A percentile compares a stretch with the other conserved stretches of the same genome.
Conservation (phyloP, 2,888 invertebrate species). For the Drepanosiphum platanoidis region DNA sequence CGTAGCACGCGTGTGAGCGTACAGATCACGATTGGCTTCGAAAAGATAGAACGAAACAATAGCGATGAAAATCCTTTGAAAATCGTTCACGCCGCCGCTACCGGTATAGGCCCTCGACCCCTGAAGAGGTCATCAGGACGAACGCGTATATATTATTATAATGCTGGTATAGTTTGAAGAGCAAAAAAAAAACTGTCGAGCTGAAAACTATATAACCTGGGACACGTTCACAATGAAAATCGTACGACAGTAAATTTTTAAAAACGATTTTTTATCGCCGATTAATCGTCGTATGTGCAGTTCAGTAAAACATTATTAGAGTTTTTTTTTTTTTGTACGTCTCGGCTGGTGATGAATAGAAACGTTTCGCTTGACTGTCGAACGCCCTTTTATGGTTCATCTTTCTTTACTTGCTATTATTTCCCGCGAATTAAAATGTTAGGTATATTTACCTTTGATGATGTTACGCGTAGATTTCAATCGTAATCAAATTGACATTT, state of each 20-base stretch:
- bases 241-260: too few relatives aligned
- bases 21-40: background rate
- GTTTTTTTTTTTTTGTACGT: background rate
- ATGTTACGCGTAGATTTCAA: too few relatives aligned
- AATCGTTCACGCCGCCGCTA: background rate
- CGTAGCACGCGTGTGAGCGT: background rate
- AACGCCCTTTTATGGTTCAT: background rate
- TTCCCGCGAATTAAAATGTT: too few relatives aligned
- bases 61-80: slow-evolving; percentile 13
- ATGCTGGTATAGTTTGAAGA: too few relatives aligned
- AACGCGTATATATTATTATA: background rate
- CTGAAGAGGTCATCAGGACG: background rate
- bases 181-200: too few relatives aligned
- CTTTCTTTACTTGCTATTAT: background rate
- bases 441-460: too few relatives aligned
- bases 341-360: background rate
- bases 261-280: background rate
- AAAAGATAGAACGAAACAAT: background rate
- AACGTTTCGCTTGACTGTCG: background rate
- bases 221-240: too few relatives aligned
- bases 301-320: background rate
- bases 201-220: too few relatives aligned
- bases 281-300: background rate
- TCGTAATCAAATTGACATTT: too few relatives aligned
- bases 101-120: background rate